These are phyloP conservation scores for Poeciliopsis turrubarensis DNA, from an alignment of 2,113 vertebrate genomes.

Conservation along the genomic window DNA sequence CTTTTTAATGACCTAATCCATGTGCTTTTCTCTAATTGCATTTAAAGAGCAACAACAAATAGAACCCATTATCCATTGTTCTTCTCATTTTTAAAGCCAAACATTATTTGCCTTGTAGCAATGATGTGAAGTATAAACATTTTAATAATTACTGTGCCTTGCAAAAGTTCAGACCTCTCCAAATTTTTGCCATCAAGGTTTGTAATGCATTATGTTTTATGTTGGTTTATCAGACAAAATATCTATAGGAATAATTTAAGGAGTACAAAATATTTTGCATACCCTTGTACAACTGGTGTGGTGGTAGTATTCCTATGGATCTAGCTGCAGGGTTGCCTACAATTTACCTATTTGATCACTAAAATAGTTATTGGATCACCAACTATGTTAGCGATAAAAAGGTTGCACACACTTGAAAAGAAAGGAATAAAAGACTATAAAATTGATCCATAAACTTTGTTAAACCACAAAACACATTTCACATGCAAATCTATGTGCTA, in stretches of 20 bases:
- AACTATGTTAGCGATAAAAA: not conserved
- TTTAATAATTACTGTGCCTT: not conserved
- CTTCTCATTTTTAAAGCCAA: conserved; percentile 10
- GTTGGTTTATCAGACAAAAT: no score
- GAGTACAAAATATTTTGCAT: no score
- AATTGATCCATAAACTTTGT: not conserved
- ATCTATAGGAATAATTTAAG: no score
- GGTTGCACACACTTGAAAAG: not conserved
- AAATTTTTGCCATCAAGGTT: not conserved
- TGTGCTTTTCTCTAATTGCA: not conserved
- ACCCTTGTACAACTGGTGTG: not conserved
- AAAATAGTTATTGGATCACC: no score
- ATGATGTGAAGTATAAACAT: conserved; percentile 23
- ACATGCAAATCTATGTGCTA: not conserved
- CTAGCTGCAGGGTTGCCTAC: no score
- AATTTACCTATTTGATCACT: no score
- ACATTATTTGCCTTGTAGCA: conserved; percentile 3
- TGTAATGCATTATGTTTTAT: not conserved
- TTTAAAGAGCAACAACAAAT: conserved; percentile 6
- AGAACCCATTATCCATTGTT: not conserved
- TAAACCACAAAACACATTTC: not conserved
- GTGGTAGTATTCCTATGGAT: not conserved
- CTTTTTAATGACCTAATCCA: conserved; percentile 16
- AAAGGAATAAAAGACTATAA: not conserved
- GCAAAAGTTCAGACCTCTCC: not conserved